Evolutionary conservation across 2,113 vertebrate genomes (phyloP), one percentile per base, ranked within the genome.

Genomic region (Hepsetus odoe): DNA sequence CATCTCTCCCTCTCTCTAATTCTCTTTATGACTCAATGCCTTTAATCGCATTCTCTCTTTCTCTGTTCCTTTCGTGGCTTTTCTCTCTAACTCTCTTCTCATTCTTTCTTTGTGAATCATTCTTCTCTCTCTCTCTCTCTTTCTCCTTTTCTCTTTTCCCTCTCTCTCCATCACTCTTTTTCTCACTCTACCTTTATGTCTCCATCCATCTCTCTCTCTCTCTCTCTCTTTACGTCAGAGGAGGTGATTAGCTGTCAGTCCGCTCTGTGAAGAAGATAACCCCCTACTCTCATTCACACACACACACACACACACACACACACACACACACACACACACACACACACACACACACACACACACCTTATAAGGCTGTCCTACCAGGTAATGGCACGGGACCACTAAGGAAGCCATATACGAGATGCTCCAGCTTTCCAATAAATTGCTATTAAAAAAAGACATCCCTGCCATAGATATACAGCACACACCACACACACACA

Each of bases 221-320:
- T 42, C 72, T 16, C 81, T 84, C 84, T 82, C 85, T 87, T 88
- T 90, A 91, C 89, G 90, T 92, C 90, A 92, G 88, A 85, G 86
- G 84, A 85, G 88, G 91, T 92, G 90, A 93, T 92, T 92, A 93
- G 88, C 90, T 90, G 90, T 91, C 91, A 92, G 28, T 86, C n/a
- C 87, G 44, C 89, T 91, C 90, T 82, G 87, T 90, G 91, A 87
- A 89, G 86, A 86, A 91, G 62, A 67, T 56, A 67, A 76, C 74
- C 74, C 74, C 74, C 90, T 87, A 85, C 40, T 11, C 40, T n/a
- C n/a, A n/a, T n/a, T n/a, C 40, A 42, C 40, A 87, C 89, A 90
- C 84, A 88, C 88, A 84, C 87, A 85, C 88, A 84, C 90, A 88
- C 86, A 85, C 85, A n/a, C 40, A 42, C 40, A 87, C 89, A 90